These are phyloP conservation scores for Eugnorisma glareosa DNA, from an alignment of 2,888 invertebrate species.

Conservation along the genomic window DNA sequence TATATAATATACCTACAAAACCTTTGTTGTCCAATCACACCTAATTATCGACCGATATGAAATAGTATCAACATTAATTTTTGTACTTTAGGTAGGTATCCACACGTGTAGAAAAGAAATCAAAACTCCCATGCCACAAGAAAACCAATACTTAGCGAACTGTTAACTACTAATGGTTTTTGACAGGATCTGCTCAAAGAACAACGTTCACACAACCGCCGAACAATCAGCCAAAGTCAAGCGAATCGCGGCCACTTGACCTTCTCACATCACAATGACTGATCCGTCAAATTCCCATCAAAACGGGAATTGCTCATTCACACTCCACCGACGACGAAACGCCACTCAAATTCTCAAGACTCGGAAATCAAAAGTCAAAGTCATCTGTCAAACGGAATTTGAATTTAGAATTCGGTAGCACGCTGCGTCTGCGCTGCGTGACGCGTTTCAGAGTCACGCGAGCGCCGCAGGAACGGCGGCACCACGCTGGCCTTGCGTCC, in stretches of 20 bases:
- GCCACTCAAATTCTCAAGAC: conserved; percentile 68
- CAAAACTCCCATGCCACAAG: conserved; percentile 25
- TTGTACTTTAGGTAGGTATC: too few relatives aligned
- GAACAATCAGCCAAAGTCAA: conserved; percentile 49
- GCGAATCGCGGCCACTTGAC: conserved; percentile 65
- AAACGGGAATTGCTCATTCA: conserved; percentile 87
- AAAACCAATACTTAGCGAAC: conserved; percentile 38
- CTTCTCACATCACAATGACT: conserved; percentile 58
- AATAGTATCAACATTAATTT: neutral
- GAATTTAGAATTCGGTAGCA: conserved; percentile 72
- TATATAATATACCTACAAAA: neutral
- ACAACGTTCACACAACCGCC: conserved; percentile 37
- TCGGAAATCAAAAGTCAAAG: conserved; percentile 57
- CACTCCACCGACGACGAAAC: conserved; percentile 71
- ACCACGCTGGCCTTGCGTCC: conserved; percentile 66
- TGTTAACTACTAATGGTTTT: conserved; percentile 74
- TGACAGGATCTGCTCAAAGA: conserved; percentile 46
- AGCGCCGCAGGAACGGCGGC: conserved; percentile 62
- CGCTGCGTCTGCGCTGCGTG: conserved; percentile 81
- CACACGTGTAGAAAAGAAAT: conserved; percentile 40
- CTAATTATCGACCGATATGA: neutral
- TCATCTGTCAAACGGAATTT: conserved; percentile 73
- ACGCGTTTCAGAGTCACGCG: conserved; percentile 70
- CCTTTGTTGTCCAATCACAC: neutral
- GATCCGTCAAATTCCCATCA: conserved; percentile 81